phyloP scores from a whole-genome alignment of 2,797 vertebrate genomes.

The Antennarius maculatus region DNA sequence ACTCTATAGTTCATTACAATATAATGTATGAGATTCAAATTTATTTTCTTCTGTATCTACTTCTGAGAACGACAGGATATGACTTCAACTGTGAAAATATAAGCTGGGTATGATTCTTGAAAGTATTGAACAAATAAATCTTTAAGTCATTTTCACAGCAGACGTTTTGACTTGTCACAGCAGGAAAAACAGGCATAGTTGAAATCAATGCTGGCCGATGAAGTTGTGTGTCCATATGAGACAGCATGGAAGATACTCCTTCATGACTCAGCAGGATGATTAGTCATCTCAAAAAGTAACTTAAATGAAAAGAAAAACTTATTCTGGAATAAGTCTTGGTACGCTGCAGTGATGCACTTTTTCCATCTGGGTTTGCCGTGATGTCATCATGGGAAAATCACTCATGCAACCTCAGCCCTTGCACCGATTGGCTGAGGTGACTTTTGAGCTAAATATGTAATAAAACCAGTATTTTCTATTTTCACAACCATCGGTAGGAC shows the following conservation, averaged over 20 bases:
- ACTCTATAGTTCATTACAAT: background rate
- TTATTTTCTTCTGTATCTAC: background rate
- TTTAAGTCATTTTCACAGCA: background rate
- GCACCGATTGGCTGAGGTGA: slow-evolving; percentile 21
- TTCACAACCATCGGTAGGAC: background rate
- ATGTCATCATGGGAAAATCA: slow-evolving; percentile 55
- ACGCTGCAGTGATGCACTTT: slow-evolving; percentile 27
- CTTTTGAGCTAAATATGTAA: slow-evolving; percentile 9
- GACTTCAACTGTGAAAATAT: background rate
- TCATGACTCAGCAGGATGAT: too few relatives aligned
- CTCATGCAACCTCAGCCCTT: slow-evolving; percentile 17
- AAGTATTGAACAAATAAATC: background rate
- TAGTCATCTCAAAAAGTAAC: too few relatives aligned
- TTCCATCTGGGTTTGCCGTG: slow-evolving; percentile 43
- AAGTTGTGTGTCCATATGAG: background rate
- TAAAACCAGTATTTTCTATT: slow-evolving; percentile 20
- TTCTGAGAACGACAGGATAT: background rate
- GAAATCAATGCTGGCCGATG: background rate
- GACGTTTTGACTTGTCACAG: background rate
- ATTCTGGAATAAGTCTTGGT: slow-evolving; percentile 31
- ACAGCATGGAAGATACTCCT: too few relatives aligned
- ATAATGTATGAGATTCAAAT: background rate
- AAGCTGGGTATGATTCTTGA: background rate
- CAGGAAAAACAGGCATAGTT: background rate
- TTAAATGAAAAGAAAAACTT: background rate